Evolutionary conservation across 2,113 vertebrate species (phyloP).

Genomic region (Xiphophorus hellerii): DNA sequence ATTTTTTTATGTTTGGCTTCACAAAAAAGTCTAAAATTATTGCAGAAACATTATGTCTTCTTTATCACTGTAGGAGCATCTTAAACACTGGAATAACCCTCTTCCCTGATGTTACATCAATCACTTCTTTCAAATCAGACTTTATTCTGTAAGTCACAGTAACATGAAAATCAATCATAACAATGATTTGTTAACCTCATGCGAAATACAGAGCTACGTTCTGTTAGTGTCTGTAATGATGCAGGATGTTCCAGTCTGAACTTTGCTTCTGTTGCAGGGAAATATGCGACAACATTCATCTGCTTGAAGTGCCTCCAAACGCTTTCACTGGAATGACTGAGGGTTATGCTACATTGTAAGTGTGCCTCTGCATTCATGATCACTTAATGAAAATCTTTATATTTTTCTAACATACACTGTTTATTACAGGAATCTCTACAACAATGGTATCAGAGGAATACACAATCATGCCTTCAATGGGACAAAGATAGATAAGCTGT

Average conservation of each 20-base stretch:
- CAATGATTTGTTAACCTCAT: background rate
- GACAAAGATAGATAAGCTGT: conserved; percentile 87
- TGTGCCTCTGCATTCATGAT: conserved; percentile 18
- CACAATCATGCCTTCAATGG: conserved; percentile 87
- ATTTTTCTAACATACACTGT: conserved; percentile 5
- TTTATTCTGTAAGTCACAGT: conserved; percentile 84
- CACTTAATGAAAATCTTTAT: background rate
- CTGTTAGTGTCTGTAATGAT: background rate
- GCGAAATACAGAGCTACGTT: background rate
- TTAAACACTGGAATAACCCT: conserved; percentile 86
- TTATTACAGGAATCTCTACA: conserved; percentile 83
- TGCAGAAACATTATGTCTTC: background rate
- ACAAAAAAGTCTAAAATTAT: background rate
- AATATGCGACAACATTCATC: conserved; percentile 84
- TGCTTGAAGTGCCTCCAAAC: conserved; percentile 85
- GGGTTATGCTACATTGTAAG: conserved; percentile 86
- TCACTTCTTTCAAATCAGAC: conserved; percentile 83
- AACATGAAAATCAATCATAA: background rate
- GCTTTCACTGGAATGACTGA: conserved; percentile 86
- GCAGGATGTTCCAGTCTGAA: background rate
- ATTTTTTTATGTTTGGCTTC: background rate
- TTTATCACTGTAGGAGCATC: conserved; percentile 80
- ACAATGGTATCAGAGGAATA: conserved; percentile 91
- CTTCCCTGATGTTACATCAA: conserved; percentile 87
- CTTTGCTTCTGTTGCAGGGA: conserved; percentile 71